Evolutionary conservation across 2,113 vertebrate genomes (phyloP), one percentile per base, ranked within the genome.

Genomic region (Sinocyclocheilus anophthalmus): DNA sequence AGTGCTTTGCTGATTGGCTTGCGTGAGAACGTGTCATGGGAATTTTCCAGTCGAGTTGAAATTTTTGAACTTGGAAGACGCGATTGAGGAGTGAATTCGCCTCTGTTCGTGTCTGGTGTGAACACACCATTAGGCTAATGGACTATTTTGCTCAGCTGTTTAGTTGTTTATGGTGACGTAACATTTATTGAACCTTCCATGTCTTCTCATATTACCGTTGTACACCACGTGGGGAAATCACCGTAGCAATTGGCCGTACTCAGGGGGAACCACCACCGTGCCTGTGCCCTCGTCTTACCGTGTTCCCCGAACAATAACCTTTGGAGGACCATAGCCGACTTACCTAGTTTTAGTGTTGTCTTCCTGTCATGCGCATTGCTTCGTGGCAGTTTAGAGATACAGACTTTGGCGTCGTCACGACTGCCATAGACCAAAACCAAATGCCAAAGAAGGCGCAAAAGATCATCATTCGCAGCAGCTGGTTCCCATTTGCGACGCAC

Each of bases 361-460:
- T 59, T 79, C 53, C 48, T 33, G 76, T 50, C n/a, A 13, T 59
- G 26, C 50, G n/a, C n/a, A 57, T 59, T 78, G 30, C 53, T 79
- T n/a, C n/a, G n/a, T n/a, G 30, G 53, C 18, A 59, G 18, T 7
- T n/a, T n/a, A 16, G 10, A 78, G n/a, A 59, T 1, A 78, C 8
- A 57, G 53, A 59, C 76, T 78, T 78, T 57, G 26, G 30, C 57
- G 9, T 72, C 9, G n/a, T n/a, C n/a, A n/a, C 39, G 72, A 39
- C 65, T 5, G 50, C n/a, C 14, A 30, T 50, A 50, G 33, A n/a
- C n/a, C 24, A 57, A 33, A 59, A 57, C 4, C n/a, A 11, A 4
- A 0, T 67, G 48, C 37, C 78, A 63, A 87, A n/a, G 53, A 76
- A 67, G n/a, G n/a, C n/a, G n/a, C n/a, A 81, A 78, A n/a, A n/a